Percentiles rank a stretch among this genome's conserved stretches.
Conservation (phyloP, 2,888 invertebrate species). For the Deilephila elpenor region DNA sequence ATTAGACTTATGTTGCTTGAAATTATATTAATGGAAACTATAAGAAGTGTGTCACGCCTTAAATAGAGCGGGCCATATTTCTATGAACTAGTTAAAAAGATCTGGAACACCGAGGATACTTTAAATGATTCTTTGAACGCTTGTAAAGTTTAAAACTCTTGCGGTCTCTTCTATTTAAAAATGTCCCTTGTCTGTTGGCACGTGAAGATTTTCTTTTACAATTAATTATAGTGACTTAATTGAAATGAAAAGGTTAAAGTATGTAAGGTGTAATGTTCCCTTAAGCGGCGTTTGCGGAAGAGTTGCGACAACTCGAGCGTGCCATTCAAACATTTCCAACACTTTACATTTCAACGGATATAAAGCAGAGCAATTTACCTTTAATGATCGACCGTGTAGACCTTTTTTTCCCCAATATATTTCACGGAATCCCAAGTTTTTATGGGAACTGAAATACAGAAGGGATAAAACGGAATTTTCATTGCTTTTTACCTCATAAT, state of each 20-base stretch:
- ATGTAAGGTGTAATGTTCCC: neutral
- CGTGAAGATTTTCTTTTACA: slow-evolving; percentile 14
- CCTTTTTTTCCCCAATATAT: slow-evolving; percentile 77
- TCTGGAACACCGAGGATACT: slow-evolving; percentile 18
- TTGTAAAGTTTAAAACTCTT: slow-evolving; percentile 23
- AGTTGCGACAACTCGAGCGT: slow-evolving; percentile 54
- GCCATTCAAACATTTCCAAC: slow-evolving; percentile 65
- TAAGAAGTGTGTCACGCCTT: neutral
- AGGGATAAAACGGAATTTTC: slow-evolving; percentile 75
- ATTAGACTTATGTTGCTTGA: neutral
- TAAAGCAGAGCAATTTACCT: slow-evolving; percentile 77
- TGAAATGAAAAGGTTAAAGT: slow-evolving; percentile 6
- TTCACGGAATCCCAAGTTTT: slow-evolving; percentile 76
- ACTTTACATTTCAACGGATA: slow-evolving; percentile 72
- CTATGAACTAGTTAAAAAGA: slow-evolving; percentile 21
- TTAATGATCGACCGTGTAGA: slow-evolving; percentile 75
- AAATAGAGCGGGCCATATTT: neutral
- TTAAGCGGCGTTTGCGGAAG: slow-evolving; percentile 35
- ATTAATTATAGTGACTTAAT: slow-evolving; percentile 12
- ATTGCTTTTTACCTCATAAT: slow-evolving; percentile 79
- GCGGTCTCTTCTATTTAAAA: neutral
- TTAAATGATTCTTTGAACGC: slow-evolving; percentile 20
- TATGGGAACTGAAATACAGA: slow-evolving; percentile 75
- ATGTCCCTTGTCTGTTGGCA: slow-evolving; percentile 1
- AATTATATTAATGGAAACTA: neutral